Evolutionary conservation across 2,797 vertebrate genomes (phyloP), one percentile per base, ranked within the genome.

Genomic region (Rhinoraja longicauda): DNA sequence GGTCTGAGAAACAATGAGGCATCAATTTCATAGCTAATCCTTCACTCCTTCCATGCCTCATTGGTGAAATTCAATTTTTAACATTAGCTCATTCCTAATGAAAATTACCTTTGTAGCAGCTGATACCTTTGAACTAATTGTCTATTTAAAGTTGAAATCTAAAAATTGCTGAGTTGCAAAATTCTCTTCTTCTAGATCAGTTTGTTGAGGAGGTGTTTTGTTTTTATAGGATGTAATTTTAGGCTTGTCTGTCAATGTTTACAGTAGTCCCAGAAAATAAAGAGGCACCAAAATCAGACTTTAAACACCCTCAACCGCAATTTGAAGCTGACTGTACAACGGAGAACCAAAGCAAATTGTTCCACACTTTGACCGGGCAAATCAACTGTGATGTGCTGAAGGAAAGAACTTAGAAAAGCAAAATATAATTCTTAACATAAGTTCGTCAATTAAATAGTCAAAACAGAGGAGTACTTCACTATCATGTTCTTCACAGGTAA

Each of bases 401-500:
- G 39, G 64, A 91, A 24, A 92, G 21, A 53, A 45, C 70, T 7
- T 73, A 92, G 1, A 24, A 92, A 91, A 73, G 90, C 32, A 72
- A 90, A 70, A 73, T 73, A 53, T n/a, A 24, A 73, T 45, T 92
- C 39, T 75, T 53, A 75, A 90, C 39, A 75, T 29, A 19, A 53
- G 53, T 92, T 92, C 24, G 73, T 70, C 26, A 92, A 57, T 75
- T n/a, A 72, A 75, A 29, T 26, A 26, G 39, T 75, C 45, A 72
- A 86, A 75, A 57, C 29, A 39, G 36, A 70, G 57, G 10, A 90
- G 9, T 9, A 75, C 53, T 91, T 73, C 7, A 53, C 45, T 29
- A 70, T 53, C 21, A 75, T 75, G 29, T 92, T 92, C 90, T 53
- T 75, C 72, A 92, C 39, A 53, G 90, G 53, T 92, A 92, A 75